A percentile compares a stretch with the other conserved stretches of the same genome.
phyloP scores from a whole-genome alignment of 2,797 vertebrate species.

The Danionella dracula region DNA sequence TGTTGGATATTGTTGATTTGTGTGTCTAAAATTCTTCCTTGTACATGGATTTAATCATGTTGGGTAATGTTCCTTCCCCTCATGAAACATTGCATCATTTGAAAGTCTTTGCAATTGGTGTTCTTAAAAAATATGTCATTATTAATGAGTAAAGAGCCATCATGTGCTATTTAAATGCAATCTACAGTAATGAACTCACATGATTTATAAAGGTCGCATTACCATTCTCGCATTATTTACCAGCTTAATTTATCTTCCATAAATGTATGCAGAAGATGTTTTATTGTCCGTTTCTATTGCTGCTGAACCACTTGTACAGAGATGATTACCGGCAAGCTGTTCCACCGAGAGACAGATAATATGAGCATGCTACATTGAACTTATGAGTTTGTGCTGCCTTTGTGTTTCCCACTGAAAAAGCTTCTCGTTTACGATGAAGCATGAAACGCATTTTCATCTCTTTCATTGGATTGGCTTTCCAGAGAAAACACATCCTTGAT shows the following conservation, averaged over 20 bases:
- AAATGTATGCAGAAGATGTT: constrained; percentile 12
- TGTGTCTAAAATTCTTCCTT: too few relatives aligned
- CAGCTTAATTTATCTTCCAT: neutral
- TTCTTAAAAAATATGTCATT: too few relatives aligned
- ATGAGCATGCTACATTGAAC: constrained; percentile 20
- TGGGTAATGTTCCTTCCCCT: too few relatives aligned
- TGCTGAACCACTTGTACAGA: constrained; percentile 23
- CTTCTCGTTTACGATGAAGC: constrained; percentile 7
- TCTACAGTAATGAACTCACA: too few relatives aligned
- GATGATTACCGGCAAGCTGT: constrained; percentile 23
- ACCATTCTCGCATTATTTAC: neutral
- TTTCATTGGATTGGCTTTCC: constrained; percentile 1
- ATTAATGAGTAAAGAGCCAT: too few relatives aligned
- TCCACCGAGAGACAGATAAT: constrained; percentile 25
- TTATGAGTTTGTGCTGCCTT: constrained; percentile 22
- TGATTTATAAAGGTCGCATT: neutral
- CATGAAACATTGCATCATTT: too few relatives aligned
- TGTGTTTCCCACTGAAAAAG: constrained; percentile 17
- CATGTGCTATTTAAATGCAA: too few relatives aligned
- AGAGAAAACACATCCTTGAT: constrained; percentile 1
- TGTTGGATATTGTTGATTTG: too few relatives aligned
- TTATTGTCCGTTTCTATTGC: constrained; percentile 15
- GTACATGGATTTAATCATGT: too few relatives aligned
- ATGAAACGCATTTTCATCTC: constrained; percentile 4
- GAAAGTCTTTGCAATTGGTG: too few relatives aligned